Percentiles rank a stretch among this genome's conserved stretches.
phyloP scores from a whole-genome alignment of 2,797 vertebrate genomes.

The Periparus ater region DNA sequence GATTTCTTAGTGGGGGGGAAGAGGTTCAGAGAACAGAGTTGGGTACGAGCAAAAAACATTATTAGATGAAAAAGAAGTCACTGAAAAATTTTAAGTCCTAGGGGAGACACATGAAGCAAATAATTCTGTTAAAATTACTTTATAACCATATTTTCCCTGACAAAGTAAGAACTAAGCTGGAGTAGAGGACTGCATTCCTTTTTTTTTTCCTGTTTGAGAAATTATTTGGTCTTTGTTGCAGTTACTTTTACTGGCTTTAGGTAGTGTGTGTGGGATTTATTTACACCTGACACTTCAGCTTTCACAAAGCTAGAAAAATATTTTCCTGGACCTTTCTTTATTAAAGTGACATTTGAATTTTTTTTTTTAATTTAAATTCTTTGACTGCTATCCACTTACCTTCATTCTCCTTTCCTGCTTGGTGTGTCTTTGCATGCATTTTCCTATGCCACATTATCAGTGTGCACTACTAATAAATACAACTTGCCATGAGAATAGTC shows the following conservation, averaged over 20 bases:
- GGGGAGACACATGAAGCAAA: neutral
- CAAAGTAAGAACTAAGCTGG: neutral
- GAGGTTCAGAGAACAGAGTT: neutral
- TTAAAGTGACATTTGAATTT: neutral
- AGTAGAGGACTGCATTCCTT: neutral
- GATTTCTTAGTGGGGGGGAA: neutral
- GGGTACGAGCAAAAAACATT: neutral
- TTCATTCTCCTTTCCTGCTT: neutral
- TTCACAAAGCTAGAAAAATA: neutral
- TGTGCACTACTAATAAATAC: neutral
- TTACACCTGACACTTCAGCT: neutral
- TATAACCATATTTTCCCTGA: neutral
- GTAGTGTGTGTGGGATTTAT: neutral
- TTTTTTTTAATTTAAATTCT: neutral
- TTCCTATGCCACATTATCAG: neutral
- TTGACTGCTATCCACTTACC: neutral
- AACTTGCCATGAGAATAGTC: neutral
- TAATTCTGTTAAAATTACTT: neutral
- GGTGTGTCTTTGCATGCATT: neutral
- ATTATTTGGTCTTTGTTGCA: neutral
- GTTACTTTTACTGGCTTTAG: neutral
- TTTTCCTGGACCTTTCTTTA: neutral
- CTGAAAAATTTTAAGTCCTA: neutral
- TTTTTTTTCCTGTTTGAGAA: neutral
- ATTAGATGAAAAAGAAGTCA: neutral